A percentile compares a stretch with the other conserved stretches of the same genome.
Conservation (phyloP, 2,797 vertebrate genomes). For the Xenentodon cancila region DNA sequence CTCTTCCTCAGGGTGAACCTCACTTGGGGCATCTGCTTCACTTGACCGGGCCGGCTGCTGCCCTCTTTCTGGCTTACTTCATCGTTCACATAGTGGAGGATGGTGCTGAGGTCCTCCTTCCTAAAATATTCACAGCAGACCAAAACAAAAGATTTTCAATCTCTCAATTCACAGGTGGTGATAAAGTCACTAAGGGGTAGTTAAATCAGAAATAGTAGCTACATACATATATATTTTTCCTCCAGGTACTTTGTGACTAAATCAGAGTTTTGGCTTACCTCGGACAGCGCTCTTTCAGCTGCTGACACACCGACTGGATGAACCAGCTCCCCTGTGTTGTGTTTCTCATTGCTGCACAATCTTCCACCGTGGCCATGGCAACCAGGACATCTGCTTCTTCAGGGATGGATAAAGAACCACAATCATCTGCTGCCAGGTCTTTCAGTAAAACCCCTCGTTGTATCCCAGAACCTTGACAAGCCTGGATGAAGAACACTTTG, state of each 20-base stretch:
- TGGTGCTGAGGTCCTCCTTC: slow-evolving; percentile 61
- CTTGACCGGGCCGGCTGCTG: rapidly evolving
- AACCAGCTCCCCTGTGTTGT: slow-evolving; percentile 81
- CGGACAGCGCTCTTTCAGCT: slow-evolving; percentile 77
- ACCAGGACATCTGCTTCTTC: slow-evolving; percentile 87
- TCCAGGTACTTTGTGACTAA: too few species aligned
- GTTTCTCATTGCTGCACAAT: slow-evolving; percentile 71
- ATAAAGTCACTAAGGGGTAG: too few species aligned
- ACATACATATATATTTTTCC: too few species aligned
- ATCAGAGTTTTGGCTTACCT: slow-evolving; percentile 71
- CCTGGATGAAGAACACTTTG: slow-evolving; percentile 94
- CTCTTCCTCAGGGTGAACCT: slow-evolving; percentile 66
- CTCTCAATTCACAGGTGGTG: not conserved
- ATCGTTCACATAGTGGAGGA: slow-evolving; percentile 69
- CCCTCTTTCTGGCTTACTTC: slow-evolving; percentile 60
- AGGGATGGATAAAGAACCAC: slow-evolving; percentile 57
- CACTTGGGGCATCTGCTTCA: slow-evolving; percentile 73
- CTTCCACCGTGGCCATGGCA: slow-evolving; percentile 84
- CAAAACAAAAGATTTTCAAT: not conserved
- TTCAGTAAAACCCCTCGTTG: slow-evolving; percentile 66
- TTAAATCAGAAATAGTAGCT: too few species aligned
- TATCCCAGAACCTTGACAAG: slow-evolving; percentile 82
- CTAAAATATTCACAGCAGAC: slow-evolving; percentile 46
- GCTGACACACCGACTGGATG: slow-evolving; percentile 86
- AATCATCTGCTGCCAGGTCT: slow-evolving; percentile 45